Conservation (phyloP, 2,888 invertebrate genomes). For the Chaetoderma sp. region DNA sequence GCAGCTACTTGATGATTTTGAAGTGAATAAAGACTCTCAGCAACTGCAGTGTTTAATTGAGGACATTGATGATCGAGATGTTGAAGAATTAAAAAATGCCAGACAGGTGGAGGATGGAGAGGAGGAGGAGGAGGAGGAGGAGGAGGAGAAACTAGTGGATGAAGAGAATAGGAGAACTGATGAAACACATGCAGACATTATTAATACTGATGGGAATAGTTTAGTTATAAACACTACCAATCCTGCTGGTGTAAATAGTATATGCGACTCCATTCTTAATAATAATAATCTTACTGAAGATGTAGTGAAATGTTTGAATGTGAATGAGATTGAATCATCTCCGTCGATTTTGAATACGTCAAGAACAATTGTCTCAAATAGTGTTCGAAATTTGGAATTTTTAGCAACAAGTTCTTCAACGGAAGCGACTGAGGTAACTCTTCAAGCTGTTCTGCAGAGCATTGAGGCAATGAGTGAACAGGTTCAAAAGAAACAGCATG, state of each 20-base stretch:
- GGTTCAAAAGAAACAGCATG: constrained; percentile 22
- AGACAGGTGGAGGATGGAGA: constrained; percentile 19
- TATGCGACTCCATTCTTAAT: too few species aligned
- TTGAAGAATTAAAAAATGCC: constrained; percentile 15
- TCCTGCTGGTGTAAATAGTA: too few species aligned
- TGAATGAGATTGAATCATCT: too few species aligned
- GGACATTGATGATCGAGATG: neutral
- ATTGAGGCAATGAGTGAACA: constrained; percentile 39
- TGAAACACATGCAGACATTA: neutral
- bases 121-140: constrained; percentile 33
- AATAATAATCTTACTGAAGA: too few species aligned
- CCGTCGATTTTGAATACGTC: too few species aligned
- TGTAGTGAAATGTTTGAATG: too few species aligned
- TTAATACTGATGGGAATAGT: neutral
- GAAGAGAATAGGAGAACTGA: neutral
- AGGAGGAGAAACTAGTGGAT: constrained; percentile 10
- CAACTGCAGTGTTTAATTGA: neutral
- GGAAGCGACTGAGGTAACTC: constrained; percentile 34
- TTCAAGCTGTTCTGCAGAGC: constrained; percentile 46
- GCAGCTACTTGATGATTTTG: constrained; percentile 49
- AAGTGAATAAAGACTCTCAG: constrained; percentile 32
- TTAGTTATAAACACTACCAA: too few species aligned
- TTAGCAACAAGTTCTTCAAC: neutral
- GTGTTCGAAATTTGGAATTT: too few species aligned
- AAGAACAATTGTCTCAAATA: too few species aligned